Conservation (phyloP, 2,888 invertebrate genomes). For the Hydraecia micacea region DNA sequence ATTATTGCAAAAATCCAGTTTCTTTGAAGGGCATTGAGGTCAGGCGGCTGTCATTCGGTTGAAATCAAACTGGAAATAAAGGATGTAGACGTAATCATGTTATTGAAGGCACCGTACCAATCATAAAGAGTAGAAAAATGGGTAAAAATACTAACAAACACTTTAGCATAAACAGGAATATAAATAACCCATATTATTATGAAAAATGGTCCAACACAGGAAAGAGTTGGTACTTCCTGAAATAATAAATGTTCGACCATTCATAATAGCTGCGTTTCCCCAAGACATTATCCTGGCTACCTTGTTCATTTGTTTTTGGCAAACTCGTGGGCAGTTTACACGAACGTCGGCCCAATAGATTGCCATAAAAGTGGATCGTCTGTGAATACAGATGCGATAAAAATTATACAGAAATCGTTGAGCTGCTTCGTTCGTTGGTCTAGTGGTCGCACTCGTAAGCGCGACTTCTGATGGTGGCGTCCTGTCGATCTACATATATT, state of each 20-base stretch:
- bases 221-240: slow-evolving; percentile 40
- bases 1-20: slow-evolving; percentile 29
- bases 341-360: slow-evolving; percentile 28
- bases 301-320: slow-evolving; percentile 34
- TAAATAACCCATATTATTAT: slow-evolving; percentile 45
- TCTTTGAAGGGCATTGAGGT: slow-evolving; percentile 1
- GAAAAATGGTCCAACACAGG: slow-evolving; percentile 26
- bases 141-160: neutral
- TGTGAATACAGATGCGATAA: slow-evolving; percentile 34
- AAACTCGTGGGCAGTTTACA: slow-evolving; percentile 25
- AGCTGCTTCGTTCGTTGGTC: neutral
- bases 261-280: slow-evolving; percentile 44
- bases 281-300: slow-evolving; percentile 33
- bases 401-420: slow-evolving; percentile 20
- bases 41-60: slow-evolving; percentile 4
- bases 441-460: neutral
- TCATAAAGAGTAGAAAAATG: neutral
- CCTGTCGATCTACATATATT: no score
- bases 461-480: neutral
- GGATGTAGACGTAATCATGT: neutral
- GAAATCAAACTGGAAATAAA: slow-evolving; percentile 4
- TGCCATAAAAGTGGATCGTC: slow-evolving; percentile 44
- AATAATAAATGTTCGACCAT: slow-evolving; percentile 52
- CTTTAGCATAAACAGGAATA: slow-evolving; percentile 4
- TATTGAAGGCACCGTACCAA: neutral